Conservation (phyloP, 2,888 invertebrate species). For the Ornithoptera priamus region DNA sequence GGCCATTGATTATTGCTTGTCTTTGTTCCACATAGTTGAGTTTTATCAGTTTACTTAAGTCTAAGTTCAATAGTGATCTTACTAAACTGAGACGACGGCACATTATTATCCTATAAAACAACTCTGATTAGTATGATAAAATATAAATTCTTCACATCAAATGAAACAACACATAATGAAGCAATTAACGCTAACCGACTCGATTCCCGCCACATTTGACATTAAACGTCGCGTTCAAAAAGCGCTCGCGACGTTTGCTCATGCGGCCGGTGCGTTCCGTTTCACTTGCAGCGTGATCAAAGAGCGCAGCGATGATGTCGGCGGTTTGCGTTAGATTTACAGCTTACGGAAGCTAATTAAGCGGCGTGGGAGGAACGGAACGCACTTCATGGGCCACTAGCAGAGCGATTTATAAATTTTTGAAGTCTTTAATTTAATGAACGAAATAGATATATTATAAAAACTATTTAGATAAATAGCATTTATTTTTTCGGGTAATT, state of each 20-base stretch:
- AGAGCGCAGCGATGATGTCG: constrained; percentile 65
- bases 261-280: constrained; percentile 59
- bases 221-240: constrained; percentile 69
- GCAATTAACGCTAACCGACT: constrained; percentile 27
- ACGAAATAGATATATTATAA: neutral
- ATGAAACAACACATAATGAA: constrained; percentile 24
- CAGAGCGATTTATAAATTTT: constrained; percentile 39
- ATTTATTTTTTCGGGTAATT: too few relatives aligned
- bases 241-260: constrained; percentile 51
- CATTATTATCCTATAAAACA: neutral
- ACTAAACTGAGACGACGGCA: neutral
- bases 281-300: constrained; percentile 68
- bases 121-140: neutral
- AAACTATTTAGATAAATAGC: too few relatives aligned
- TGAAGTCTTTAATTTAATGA: constrained; percentile 19
- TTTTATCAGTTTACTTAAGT: too few relatives aligned
- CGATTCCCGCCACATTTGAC: constrained; percentile 50
- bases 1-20: too few relatives aligned
- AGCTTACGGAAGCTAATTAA: constrained; percentile 76
- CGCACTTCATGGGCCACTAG: constrained; percentile 52
- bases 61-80: neutral
- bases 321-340: constrained; percentile 69
- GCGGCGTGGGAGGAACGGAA: constrained; percentile 52
- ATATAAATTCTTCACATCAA: neutral
- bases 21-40: too few relatives aligned